These are phyloP conservation scores for Trididemnum nubilum DNA, from an alignment of 23 tunicate species.

Conservation along the genomic window DNA sequence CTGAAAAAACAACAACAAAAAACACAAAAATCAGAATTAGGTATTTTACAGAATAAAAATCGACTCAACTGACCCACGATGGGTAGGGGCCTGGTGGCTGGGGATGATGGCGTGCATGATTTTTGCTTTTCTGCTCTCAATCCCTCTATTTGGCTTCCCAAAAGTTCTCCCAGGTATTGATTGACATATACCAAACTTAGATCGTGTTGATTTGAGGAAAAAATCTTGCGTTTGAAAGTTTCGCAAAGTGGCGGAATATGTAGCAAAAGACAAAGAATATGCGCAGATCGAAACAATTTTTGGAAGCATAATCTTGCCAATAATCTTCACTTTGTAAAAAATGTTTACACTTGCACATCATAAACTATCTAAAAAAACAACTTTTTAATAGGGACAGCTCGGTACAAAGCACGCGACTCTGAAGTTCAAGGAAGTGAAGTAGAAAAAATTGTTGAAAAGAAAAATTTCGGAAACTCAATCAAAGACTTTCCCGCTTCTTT, in stretches of 20 bases:
- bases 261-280: background rate
- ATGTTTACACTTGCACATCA: too few species aligned
- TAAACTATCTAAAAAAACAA: too few species aligned
- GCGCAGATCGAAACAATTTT: too few species aligned
- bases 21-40: too few species aligned
- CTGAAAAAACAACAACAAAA: too few species aligned
- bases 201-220: background rate
- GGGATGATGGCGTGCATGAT: slow-evolving; percentile 76
- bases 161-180: slow-evolving; percentile 72
- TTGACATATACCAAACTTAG: background rate
- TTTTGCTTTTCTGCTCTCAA: slow-evolving; percentile 56
- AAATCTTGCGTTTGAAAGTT: background rate
- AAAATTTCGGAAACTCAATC: slow-evolving; percentile 63
- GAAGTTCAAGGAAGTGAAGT: slow-evolving; percentile 55
- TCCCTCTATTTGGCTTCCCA: slow-evolving; percentile 90
- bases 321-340: too few species aligned
- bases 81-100: slow-evolving; percentile 99
- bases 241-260: background rate
- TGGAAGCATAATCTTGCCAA: too few species aligned
- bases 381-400: slow-evolving; percentile 58
- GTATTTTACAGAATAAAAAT: too few species aligned
- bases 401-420: slow-evolving; percentile 32
- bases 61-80: slow-evolving; percentile 81
- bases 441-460: slow-evolving; percentile 46
- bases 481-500: slow-evolving; percentile 83